Percentiles rank a stretch among this genome's conserved stretches.
Conservation (phyloP, 1,140 invertebrate species). For the Bombyx mori region ASM3026992v2 NC_085129.1:4477501-4478000, state of each 20-base stretch:
- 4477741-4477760: constrained; percentile 86
- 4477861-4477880: constrained; percentile 80
- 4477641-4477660: constrained; percentile 90
- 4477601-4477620: constrained; percentile 74
- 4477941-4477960: constrained; percentile 89
- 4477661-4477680: constrained; percentile 87
- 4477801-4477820: constrained; percentile 84
- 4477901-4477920: constrained; percentile 87
- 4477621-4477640: constrained; percentile 87
- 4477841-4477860: constrained; percentile 82
- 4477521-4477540: constrained; percentile 87
- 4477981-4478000: constrained; percentile 83
- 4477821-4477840: constrained; percentile 78
- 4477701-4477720: constrained; percentile 80
- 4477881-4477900: constrained; percentile 84
- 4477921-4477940: constrained; percentile 91
- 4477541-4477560: constrained; percentile 92
- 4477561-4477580: constrained; percentile 95
- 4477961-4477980: constrained; percentile 77
- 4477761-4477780: constrained; percentile 86
- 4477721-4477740: constrained; percentile 85
- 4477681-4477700: constrained; percentile 80
- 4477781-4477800: constrained; percentile 86
- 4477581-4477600: constrained; percentile 90
- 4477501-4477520: constrained; percentile 86